Evolutionary conservation across 2,888 invertebrate species (phyloP).

Genomic region (Meghimatium bilineatum): DNA sequence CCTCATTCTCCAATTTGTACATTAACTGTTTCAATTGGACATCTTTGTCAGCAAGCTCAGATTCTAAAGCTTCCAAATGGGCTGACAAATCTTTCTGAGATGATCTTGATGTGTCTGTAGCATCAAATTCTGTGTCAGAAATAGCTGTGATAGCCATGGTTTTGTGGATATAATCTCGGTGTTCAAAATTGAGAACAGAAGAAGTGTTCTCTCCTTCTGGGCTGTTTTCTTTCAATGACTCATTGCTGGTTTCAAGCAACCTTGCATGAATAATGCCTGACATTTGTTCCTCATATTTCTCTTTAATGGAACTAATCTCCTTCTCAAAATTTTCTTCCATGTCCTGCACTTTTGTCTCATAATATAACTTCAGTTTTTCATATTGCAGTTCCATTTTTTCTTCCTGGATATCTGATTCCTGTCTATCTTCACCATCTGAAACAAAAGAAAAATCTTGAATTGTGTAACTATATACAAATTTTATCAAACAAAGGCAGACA

Average conservation of each 20-base stretch:
- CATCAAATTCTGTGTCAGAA: slow-evolving; percentile 57
- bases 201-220: neutral
- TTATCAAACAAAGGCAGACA: neutral
- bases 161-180: slow-evolving; percentile 59
- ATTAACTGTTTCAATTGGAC: slow-evolving; percentile 58
- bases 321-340: slow-evolving; percentile 57
- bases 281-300: slow-evolving; percentile 52
- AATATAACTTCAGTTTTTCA: slow-evolving; percentile 59
- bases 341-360: slow-evolving; percentile 58
- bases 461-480: neutral
- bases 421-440: slow-evolving; percentile 15
- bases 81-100: slow-evolving; percentile 3
- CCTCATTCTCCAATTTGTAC: slow-evolving; percentile 56
- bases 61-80: slow-evolving; percentile 51
- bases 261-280: slow-evolving; percentile 20
- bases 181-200: slow-evolving; percentile 48
- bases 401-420: slow-evolving; percentile 14
- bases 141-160: slow-evolving; percentile 59
- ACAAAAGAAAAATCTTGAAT: slow-evolving; percentile 14
- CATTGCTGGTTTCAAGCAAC: slow-evolving; percentile 10
- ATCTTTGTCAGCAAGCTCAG: slow-evolving; percentile 54
- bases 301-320: slow-evolving; percentile 52
- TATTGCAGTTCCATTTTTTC: neutral
- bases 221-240: neutral
- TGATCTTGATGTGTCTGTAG: slow-evolving; percentile 24